Evolutionary conservation across 1,140 invertebrate genomes (phyloP), one percentile per base, ranked within the genome.

Genomic region (Ceratina japonica): DNA sequence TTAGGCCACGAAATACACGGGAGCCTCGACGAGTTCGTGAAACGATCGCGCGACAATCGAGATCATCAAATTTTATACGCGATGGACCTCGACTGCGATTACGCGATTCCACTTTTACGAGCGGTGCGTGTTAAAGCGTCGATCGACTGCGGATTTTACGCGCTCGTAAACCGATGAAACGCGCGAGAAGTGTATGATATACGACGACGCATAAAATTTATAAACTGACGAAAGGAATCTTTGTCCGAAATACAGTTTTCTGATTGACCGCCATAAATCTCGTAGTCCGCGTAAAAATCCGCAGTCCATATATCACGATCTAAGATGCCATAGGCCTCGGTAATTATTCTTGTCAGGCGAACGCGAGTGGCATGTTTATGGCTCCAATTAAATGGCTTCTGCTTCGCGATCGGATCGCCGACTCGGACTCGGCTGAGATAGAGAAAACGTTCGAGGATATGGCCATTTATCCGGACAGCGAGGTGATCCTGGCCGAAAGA

Each of bases 371-470:
- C 2, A 70, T 87, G 80, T 88, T 91, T 64, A 4, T 80, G 0
- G 85, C 86, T 0, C 90, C 90, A 10, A 77, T 56, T 0, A 91
- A 83, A n/a, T 91, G 90, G 90, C 70, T 91, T 12, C 31, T 91
- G 8, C 49, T 91, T 2, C 86, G 84, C 72, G 81, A 88, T 72
- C 56, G 27, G 12, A 68, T 76, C 8, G 31, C 2, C 2, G n/a
- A 24, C 5, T 31, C 7, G 0, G 15, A 66, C 1, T n/a, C 12
- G 18, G 24, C 18, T 0, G 12, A 13, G 0, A 37, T 72, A 10
- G 18, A 78, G 12, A 13, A 68, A 20, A 49, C 65, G 18, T 90
- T 91, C n/a, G 2, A 44, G 0, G 1, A 71, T 10, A 76, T 87
- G 1, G 51, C 68, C 0, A 77, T 87, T 3, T 86, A 83, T 44